These are phyloP conservation scores for Acromyrmex heyeri DNA, from an alignment of 1,140 invertebrate species.

Conservation along the genomic window DNA sequence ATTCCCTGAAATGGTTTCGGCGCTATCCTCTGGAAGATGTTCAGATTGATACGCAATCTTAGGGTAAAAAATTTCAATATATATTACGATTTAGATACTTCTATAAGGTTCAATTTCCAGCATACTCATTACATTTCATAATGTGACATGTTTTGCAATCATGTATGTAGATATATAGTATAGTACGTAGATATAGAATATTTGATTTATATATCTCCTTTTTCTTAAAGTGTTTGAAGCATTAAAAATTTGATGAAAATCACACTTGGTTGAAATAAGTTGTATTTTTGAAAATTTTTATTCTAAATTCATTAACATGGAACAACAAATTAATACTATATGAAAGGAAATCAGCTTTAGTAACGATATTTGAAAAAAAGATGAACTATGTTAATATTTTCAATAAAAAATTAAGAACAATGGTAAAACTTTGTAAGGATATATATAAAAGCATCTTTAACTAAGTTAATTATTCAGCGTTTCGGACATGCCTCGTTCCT, in stretches of 20 bases:
- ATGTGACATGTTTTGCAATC: background rate
- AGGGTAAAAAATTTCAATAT: slow-evolving; percentile 28
- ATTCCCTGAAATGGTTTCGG: slow-evolving; percentile 71
- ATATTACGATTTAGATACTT: background rate
- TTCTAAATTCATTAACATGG: background rate
- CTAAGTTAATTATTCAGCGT: slow-evolving; percentile 44
- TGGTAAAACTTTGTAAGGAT: background rate
- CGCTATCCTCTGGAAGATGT: slow-evolving; percentile 62
- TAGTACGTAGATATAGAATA: background rate
- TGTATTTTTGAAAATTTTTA: background rate
- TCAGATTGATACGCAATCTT: slow-evolving; percentile 49
- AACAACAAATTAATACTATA: background rate
- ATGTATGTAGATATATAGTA: background rate
- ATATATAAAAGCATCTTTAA: slow-evolving; percentile 2
- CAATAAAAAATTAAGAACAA: background rate
- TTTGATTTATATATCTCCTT: background rate
- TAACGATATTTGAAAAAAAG: background rate
- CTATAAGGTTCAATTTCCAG: slow-evolving; percentile 16
- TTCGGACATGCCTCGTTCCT: slow-evolving; percentile 28
- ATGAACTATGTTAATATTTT: background rate
- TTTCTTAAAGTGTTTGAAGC: background rate
- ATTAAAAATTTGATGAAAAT: background rate
- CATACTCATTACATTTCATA: background rate
- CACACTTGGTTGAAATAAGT: background rate
- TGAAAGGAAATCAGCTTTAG: background rate